Conservation (phyloP, 1,140 invertebrate genomes). For the Mercenaria mercenaria region DNA sequence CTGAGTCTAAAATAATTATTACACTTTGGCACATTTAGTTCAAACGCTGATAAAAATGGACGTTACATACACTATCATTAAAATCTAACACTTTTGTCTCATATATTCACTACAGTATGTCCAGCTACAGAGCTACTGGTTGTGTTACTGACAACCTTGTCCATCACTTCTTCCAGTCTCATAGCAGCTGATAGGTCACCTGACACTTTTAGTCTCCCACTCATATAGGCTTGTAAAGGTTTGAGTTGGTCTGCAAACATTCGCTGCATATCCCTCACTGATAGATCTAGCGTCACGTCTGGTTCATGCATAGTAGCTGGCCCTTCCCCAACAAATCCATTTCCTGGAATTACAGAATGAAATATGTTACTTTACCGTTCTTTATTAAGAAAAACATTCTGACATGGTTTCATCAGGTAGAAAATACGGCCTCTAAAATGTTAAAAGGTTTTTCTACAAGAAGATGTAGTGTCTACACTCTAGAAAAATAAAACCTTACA, state of each 20-base stretch:
- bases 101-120: constrained; percentile 56
- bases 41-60: too few relatives aligned
- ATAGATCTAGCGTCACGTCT: constrained; percentile 81
- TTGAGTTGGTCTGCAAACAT: constrained; percentile 80
- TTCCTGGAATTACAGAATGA: constrained; percentile 64
- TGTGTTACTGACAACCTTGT: constrained; percentile 68
- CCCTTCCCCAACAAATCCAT: constrained; percentile 78
- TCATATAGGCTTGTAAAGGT: constrained; percentile 85
- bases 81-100: too few relatives aligned
- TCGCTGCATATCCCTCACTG: constrained; percentile 77
- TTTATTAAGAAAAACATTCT: too few relatives aligned
- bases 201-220: constrained; percentile 79
- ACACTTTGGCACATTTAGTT: too few relatives aligned
- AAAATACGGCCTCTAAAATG: too few relatives aligned
- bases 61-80: too few relatives aligned
- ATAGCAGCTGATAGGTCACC: constrained; percentile 83
- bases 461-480: too few relatives aligned
- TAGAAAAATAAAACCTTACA: too few relatives aligned
- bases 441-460: too few relatives aligned
- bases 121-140: constrained; percentile 48
- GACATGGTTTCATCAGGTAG: too few relatives aligned
- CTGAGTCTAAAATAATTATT: too few relatives aligned
- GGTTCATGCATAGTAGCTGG: constrained; percentile 74
- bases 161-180: constrained; percentile 80
- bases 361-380: too few relatives aligned